Base-by-base conservation (phyloP, 1,140 invertebrate species). In the Leptestheria dahalacensis region DNA sequence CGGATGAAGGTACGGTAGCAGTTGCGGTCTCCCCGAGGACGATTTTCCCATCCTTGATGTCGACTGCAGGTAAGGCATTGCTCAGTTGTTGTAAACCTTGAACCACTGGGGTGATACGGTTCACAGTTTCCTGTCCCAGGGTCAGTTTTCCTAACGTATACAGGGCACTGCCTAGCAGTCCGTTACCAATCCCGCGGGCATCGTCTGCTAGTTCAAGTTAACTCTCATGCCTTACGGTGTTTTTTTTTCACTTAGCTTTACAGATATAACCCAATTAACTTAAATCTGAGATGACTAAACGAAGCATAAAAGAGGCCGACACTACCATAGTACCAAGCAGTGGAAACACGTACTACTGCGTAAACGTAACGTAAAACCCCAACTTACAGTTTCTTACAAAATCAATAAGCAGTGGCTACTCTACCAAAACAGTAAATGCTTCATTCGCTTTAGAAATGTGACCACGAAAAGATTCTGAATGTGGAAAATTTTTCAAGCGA, bases 1-100 rank as follows among this genome's bases (percentile, higher is more conserved):
- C 33, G 33, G 33, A 6, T 15, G 33, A 41, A 15, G 33, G 33
- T 15, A 9, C 33, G 33, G 15, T 9, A 41, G 33, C 33, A 9
- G 33, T 15, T 41, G 33, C 33, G 6, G 23, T 56, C 41, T 56
- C 53, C 9, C 53, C 53, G 1, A 56, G 24, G 20, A 56, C 53
- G 15, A 56, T 56, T 18, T 41, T 25, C 0, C 53, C 53, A 29
- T 56, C 53, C 41, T 56, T 56, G 53, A 56, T 33, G 15, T 56
- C 53, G 41, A 56, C 53, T 56, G 41, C 53, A 29, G 53, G 53
- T 41, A 41, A 41, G 33, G 33, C 33, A 41, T 41, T 41, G 33
- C 33, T 41, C 33, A 41, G 33, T 41, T 41, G 33, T 41, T 41
- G 33, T 41, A 41, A 41, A 41, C 33, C 33, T 41, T 41, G 33